A percentile compares a stretch with the other conserved stretches of the same genome.
These are phyloP conservation scores for Eueremaeus valkanovi DNA, from an alignment of 2,888 invertebrate genomes.

Conservation along the genomic window DNA sequence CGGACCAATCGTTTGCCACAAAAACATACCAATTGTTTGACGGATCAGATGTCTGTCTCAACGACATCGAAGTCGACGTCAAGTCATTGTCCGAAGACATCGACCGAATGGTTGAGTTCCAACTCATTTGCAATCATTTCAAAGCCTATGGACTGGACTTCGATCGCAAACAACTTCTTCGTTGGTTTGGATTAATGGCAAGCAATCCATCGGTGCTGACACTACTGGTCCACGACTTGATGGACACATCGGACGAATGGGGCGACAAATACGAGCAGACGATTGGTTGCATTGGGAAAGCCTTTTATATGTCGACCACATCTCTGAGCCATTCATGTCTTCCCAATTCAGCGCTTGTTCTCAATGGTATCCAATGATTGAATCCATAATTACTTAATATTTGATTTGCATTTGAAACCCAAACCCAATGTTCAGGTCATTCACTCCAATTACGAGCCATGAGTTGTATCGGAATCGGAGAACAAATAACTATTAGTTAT, in stretches of 20 bases:
- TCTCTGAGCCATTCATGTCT: neutral
- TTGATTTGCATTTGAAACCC: neutral
- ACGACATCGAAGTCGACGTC: neutral
- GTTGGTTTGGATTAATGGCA: neutral
- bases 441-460: neutral
- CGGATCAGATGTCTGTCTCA: conserved; percentile 5
- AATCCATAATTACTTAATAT: neutral
- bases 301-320: neutral
- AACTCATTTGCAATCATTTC: neutral
- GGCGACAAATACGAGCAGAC: too few relatives aligned
- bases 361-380: neutral
- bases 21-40: conserved; percentile 2
- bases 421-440: neutral
- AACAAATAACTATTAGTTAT: neutral
- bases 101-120: neutral
- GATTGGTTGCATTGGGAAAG: neutral
- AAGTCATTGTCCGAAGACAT: neutral
- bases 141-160: neutral
- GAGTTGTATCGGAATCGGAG: neutral
- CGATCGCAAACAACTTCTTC: neutral
- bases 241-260: too few relatives aligned
- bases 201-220: neutral
- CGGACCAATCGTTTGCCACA: neutral
- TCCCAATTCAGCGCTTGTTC: neutral
- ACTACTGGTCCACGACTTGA: neutral